Evolutionary conservation across 2,888 invertebrate genomes (phyloP).

Genomic region (Hypercompe scribonia): DNA sequence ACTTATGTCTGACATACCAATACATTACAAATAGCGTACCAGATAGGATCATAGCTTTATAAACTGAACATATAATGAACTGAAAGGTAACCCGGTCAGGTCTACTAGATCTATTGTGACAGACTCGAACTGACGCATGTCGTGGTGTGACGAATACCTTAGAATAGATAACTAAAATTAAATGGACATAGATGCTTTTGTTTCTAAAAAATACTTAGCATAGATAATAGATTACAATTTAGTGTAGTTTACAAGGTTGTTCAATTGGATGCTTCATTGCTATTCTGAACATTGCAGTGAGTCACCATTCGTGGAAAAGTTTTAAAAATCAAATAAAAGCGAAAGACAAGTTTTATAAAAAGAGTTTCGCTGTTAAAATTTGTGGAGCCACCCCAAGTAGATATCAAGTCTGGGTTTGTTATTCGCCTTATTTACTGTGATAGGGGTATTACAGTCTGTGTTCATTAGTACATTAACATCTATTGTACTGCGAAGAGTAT

Average conservation of each 20-base stretch:
- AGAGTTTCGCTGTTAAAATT: no score
- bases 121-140: slow-evolving; percentile 2
- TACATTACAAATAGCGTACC: slow-evolving; percentile 25
- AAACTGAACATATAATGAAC: slow-evolving; percentile 22
- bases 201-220: background rate
- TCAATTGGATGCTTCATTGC: background rate
- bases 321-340: background rate
- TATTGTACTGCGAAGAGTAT: background rate
- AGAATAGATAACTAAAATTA: background rate
- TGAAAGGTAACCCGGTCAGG: slow-evolving; percentile 15
- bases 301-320: background rate
- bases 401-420: no score
- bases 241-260: background rate
- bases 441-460: no score
- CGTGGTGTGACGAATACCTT: background rate
- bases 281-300: no score
- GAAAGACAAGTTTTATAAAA: no score
- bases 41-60: slow-evolving; percentile 27
- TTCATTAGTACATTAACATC: background rate
- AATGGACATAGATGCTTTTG: background rate
- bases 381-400: no score
- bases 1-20: slow-evolving; percentile 20
- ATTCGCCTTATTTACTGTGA: no score
- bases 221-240: background rate
- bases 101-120: slow-evolving; percentile 8